Evolutionary conservation across 1,140 invertebrate species (phyloP), one percentile per base, ranked within the genome.

Genomic region (Cydia pomonella): DNA sequence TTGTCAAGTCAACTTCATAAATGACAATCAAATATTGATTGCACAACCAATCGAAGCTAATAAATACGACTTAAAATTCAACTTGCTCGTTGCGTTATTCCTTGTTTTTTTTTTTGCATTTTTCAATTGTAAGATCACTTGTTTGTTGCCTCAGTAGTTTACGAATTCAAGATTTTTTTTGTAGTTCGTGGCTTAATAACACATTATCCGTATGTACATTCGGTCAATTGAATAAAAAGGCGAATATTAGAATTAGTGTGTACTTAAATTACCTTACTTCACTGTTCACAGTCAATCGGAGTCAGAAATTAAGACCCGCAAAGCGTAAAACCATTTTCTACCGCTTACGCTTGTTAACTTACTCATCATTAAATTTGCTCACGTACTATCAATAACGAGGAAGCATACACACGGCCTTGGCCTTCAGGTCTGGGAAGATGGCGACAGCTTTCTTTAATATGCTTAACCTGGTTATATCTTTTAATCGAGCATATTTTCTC

Each of bases 21-120:
- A 72, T 72, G 38, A 41, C 44, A 72, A 72, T 47, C 25, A 29
- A 72, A 50, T 38, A 72, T 44, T 72, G 38, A 72, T 72, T 72
- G 71, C 71, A 50, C 38, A 50, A 72, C n/a, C 71, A 72, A 72
- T 50, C 71, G 71, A 27, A 47, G 38, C n/a, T 50, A 72, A 44
- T 72, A 47, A 23, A 72, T 47, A 25, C 21, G 44, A 27, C 33
- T 72, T 21, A 21, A 18, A 47, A 72, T 41, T 41, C 23, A 72
- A 72, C 7, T 50, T 47, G 71, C 41, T 16, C 12, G 64, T 38
- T 44, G 18, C 16, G n/a, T 72, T 38, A 21, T 72, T 72, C 41
- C 71, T 72, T 21, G 13, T 5, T 0, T 50, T 50, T 41, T 13
- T 41, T 12, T 29, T 29, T 29, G 3, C 3, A 2, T 33, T 33